These are phyloP conservation scores for Agonopterix arenella DNA, from an alignment of 2,888 invertebrate species.

Conservation along the genomic window DNA sequence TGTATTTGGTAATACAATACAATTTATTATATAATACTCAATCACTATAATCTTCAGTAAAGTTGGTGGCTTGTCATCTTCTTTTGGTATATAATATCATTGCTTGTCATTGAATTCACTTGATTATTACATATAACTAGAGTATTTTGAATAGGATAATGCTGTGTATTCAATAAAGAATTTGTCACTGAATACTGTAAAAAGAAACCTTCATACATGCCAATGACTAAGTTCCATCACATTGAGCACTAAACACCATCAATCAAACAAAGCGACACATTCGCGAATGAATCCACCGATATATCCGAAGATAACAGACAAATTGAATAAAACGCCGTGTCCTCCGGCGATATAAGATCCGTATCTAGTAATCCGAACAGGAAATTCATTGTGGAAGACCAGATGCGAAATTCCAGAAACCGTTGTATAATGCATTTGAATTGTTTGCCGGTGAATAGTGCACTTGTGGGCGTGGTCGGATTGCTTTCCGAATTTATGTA, in stretches of 20 bases:
- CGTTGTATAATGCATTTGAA: slow-evolving; percentile 22
- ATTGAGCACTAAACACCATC: slow-evolving; percentile 24
- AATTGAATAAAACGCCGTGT: slow-evolving; percentile 47
- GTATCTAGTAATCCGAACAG: slow-evolving; percentile 72
- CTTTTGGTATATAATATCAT: too few species aligned
- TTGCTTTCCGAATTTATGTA: slow-evolving; percentile 46
- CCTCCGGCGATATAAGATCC: slow-evolving; percentile 59
- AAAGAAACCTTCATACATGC: too few species aligned
- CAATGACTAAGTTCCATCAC: background rate
- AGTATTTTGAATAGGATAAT: too few species aligned
- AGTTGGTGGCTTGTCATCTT: too few species aligned
- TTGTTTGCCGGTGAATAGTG: slow-evolving; percentile 34
- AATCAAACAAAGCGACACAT: slow-evolving; percentile 31
- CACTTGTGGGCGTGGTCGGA: slow-evolving; percentile 64
- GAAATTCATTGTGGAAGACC: slow-evolving; percentile 64
- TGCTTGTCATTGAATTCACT: too few species aligned
- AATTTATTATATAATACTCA: too few species aligned
- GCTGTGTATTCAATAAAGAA: too few species aligned
- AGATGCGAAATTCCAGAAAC: slow-evolving; percentile 71
- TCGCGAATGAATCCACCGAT: slow-evolving; percentile 38
- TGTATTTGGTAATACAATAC: too few species aligned
- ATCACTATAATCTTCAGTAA: too few species aligned
- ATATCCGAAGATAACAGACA: slow-evolving; percentile 36
- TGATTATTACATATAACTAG: too few species aligned
- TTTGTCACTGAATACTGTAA: too few species aligned